Evolutionary conservation across 2,797 vertebrate species (phyloP), one percentile per base, ranked within the genome.

Genomic region (Australoheros facetus): DNA sequence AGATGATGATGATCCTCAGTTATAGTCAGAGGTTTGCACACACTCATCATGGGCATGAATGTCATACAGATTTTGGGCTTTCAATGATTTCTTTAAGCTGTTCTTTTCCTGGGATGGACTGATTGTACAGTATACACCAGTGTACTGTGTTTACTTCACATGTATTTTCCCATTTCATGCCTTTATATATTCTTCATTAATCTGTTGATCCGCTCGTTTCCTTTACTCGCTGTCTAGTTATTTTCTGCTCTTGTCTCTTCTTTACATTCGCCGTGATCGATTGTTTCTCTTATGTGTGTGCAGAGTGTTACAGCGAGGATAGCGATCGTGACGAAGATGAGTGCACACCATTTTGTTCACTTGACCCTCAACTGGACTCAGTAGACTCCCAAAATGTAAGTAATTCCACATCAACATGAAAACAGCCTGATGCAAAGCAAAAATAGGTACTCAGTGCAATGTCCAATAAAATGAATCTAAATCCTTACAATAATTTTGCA

Each of bases 221-320:
- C 1, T 48, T 59, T 42, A 28, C 42, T 10, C 5, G 1, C 11
- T 23, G 4, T 28, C 21, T 28, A 64, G 26, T 48, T 66, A 12
- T 60, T 4, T 9, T 39, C 12, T 28, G 48, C 32, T n/a, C 39
- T 70, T 28, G 19, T 16, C 3, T 4, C 11, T 54, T 19, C 21
- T 3, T 66, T 19, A 66, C 16, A 19, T 30, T 34, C 8, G 37
- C 28, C 53, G 2, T 19, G 19, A 7, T 51, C 16, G 6, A 14
- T 19, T 9, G 4, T 7, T 23, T 9, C 71, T 9, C 28, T 13
- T 4, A 23, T 23, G 16, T 32, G 4, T 56, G 11, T 58, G 30
- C 81, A 89, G 88, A 84, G 26, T 58, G 82, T 23, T 89, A 89
- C 82, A 89, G 88, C 0, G 85, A 87, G 14, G 75, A 5, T 69